phyloP scores from a whole-genome alignment of 2,113 vertebrate genomes.

The Glaucomys volans region DNA sequence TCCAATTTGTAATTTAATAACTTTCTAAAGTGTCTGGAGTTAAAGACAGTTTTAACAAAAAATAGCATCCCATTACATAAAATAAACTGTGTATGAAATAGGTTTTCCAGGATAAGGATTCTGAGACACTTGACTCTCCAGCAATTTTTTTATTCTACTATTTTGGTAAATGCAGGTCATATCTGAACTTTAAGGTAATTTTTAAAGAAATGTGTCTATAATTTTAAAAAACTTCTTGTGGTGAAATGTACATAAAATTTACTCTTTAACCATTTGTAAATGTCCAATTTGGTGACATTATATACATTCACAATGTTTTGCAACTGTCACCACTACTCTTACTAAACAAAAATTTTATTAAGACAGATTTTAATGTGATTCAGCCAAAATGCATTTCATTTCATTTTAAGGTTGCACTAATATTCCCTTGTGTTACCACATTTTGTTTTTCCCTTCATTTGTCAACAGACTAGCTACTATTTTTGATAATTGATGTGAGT shows the following conservation, averaged over 20 bases:
- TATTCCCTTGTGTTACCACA: background rate
- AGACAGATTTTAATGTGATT: conserved; percentile 16
- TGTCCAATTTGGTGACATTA: background rate
- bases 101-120: background rate
- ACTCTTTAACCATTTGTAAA: background rate
- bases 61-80: background rate
- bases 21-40: background rate
- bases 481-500: background rate
- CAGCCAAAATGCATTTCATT: background rate
- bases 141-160: background rate
- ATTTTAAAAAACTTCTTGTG: background rate
- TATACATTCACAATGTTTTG: background rate
- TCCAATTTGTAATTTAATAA: background rate
- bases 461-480: background rate
- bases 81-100: background rate
- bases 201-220: background rate
- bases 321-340: background rate
- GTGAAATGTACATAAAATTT: background rate
- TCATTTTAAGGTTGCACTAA: background rate
- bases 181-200: conserved; percentile 26
- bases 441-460: background rate
- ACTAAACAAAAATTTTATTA: background rate
- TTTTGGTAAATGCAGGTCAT: background rate
- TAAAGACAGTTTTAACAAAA: conserved; percentile 8
- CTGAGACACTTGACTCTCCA: background rate